Base-by-base conservation (phyloP, 2,888 invertebrate genomes). In the Eurytoma adleriae region DNA sequence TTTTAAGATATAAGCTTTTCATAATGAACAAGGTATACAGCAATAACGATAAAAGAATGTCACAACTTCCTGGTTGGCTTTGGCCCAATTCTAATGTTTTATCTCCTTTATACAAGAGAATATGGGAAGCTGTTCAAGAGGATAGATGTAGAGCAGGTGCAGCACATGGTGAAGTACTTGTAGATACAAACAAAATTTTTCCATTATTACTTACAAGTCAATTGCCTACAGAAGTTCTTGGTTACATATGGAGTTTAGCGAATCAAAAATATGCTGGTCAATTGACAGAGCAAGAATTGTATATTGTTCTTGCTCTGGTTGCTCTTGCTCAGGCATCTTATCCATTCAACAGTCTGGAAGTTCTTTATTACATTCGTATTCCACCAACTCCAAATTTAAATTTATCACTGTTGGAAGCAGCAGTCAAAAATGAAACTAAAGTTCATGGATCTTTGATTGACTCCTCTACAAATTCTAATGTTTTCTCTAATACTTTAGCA, bases 181-280 rank as follows among this genome's bases (percentile, higher is more conserved):
- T 91, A 1, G 91, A 91, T 77, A 91, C 91, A 2, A 89, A 90
- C 66, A 90, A 90, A 83, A 89, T 91, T n/a, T 91, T 91, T 83
- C 90, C 91, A 1, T 80, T 92, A 16, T 86, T 92, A 52, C 86
- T 92, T 56, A 91, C 92, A n/a, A 92, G 92, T 84, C 91, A 91
- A 79, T 85, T 92, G 71, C 87, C 91, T 0, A 91, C 91, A 0
- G 91, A 92, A 82, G 88, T 91, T 20, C 88, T 92, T 70, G 92
- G 92, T 16, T 91, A 90, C 83, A 91, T 92, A 80, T 92, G 92
- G 92, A 91, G 90, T 57, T 85, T 92, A 59, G 91, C 91, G 0
- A 92, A 92, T 85, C 89, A 90, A 82, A 91, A 91, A 62, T 91
- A 91, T 27, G 90, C 91, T 12, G 92, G 92, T 4, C 90, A 90